phyloP scores from a whole-genome alignment of 2,888 invertebrate species.

The Apamea sordens region DNA sequence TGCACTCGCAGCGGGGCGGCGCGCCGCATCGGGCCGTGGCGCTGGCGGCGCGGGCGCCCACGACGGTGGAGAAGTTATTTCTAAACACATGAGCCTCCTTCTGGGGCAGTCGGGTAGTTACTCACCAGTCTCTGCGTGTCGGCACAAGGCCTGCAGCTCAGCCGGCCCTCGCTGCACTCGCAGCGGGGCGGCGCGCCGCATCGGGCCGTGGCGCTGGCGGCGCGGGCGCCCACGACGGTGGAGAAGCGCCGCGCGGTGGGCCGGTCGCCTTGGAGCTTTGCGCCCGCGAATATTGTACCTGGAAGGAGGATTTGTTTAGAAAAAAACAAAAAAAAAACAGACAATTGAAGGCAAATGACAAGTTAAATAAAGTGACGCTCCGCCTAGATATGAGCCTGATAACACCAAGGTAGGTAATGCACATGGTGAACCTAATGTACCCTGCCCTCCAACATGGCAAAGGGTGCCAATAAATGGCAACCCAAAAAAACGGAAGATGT shows the following conservation, averaged over 20 bases:
- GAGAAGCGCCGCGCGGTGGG: slow-evolving; percentile 84
- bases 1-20: too few relatives aligned
- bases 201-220: slow-evolving; percentile 69
- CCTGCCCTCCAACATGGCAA: too few relatives aligned
- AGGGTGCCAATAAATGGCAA: too few relatives aligned
- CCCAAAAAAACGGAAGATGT: too few relatives aligned
- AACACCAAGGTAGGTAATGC: too few relatives aligned
- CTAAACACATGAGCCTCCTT: neutral
- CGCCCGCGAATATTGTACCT: slow-evolving; percentile 87
- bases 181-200: slow-evolving; percentile 78
- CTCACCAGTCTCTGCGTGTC: slow-evolving; percentile 66
- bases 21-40: too few relatives aligned
- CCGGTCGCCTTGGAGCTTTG: slow-evolving; percentile 82
- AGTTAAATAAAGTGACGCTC: too few relatives aligned
- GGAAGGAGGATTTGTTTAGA: neutral
- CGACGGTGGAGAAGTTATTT: neutral
- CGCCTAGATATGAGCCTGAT: too few relatives aligned
- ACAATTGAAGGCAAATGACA: neutral
- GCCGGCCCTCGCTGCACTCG: slow-evolving; percentile 84
- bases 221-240: slow-evolving; percentile 80
- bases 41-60: too few relatives aligned
- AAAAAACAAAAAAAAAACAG: neutral
- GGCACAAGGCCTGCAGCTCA: slow-evolving; percentile 80
- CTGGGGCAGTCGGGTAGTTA: neutral
- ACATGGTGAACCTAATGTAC: too few relatives aligned